Evolutionary conservation across 2,888 invertebrate species (phyloP), one percentile per base, ranked within the genome.

Genomic region (Microdon myrmicae): DNA sequence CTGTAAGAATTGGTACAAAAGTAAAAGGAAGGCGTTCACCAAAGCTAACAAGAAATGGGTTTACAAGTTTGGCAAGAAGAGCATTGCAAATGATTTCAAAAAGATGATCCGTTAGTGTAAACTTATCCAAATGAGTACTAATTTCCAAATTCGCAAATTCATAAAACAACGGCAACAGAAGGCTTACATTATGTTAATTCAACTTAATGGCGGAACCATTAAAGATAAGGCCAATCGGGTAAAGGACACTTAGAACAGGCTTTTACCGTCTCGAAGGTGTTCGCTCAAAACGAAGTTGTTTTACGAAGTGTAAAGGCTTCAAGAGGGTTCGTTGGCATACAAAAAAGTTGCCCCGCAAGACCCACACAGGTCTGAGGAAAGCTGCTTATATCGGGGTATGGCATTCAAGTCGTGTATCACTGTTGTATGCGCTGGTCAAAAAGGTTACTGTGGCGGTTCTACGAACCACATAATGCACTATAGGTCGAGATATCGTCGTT

Each of bases 301-400:
- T 99, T 31, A 99, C 99, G 70, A 98, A 98, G 84, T 99, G 99
- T 79, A 94, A 96, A 81, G 99, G 99, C 82, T 95, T 94, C 85
- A 98, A 99, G 85, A 98, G 96, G 87, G 98, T 99, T 7, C 92
- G 99, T 87, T 99, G 98, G 98, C 97, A 98, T 81, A 96, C 96
- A 34, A 99, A 97, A 89, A 99, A 99, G 82, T 84, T 99, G 77
- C 99, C 98, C 1, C 90, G 99, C 71, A 99, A 99, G 86, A 99
- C 98, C 0, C 99, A 99, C 86, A 99, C 99, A 82, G 99, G 99
- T 90, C 86, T 99, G 72, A 88, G 94, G 66, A 98, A 98, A 82
- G 98, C 99, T 60, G 99, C 99, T 73, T 99, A 99, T 90, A 99
- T 99, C 83, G 99, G 99, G 79, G 98, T 99, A 3, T 99, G 99